Conservation (phyloP, 1,140 invertebrate species). For the Pseudomyrmex concolor region DNA sequence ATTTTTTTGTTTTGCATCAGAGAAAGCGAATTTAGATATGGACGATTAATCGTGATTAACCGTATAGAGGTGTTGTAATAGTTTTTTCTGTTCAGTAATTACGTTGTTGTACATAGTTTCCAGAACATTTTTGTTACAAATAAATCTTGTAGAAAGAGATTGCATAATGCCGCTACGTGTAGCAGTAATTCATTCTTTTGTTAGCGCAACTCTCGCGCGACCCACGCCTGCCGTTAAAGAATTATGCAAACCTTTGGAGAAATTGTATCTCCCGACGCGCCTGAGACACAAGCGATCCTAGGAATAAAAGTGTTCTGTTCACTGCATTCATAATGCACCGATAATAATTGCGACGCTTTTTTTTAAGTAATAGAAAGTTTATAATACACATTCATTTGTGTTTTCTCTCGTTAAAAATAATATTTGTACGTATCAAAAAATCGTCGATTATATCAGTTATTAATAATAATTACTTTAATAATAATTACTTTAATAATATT, state of each 20-base stretch:
- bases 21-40: constrained; percentile 49
- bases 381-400: no score
- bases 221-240: background rate
- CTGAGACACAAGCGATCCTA: background rate
- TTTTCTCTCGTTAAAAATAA: no score
- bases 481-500: background rate
- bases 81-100: constrained; percentile 20
- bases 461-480: constrained; percentile 8
- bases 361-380: background rate
- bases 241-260: constrained; percentile 33
- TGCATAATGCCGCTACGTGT: constrained; percentile 20
- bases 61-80: constrained; percentile 23
- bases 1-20: constrained; percentile 12
- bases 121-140: constrained; percentile 51
- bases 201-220: constrained; percentile 9
- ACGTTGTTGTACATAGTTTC: constrained; percentile 56
- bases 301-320: constrained; percentile 16
- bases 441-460: background rate
- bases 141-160: constrained; percentile 44
- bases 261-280: constrained; percentile 24
- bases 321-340: constrained; percentile 6
- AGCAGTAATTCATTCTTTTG: background rate
- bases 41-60: constrained; percentile 9
- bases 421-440: no score
- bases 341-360: background rate